Base-by-base conservation (phyloP, 2,113 vertebrate genomes). In the Erinaceus europaeus region DNA sequence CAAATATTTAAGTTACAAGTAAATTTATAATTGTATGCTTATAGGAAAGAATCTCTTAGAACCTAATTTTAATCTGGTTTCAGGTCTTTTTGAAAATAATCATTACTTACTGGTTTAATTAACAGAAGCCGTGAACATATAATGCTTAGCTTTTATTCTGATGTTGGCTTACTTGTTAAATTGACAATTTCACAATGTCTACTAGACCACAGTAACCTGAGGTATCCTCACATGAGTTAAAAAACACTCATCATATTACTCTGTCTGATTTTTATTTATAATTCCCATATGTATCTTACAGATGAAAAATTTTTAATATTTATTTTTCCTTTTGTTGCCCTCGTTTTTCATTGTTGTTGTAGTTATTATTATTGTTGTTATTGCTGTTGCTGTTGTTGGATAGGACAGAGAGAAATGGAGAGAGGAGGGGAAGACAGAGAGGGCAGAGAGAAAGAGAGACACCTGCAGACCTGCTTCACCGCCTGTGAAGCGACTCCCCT, bases 1-100 rank as follows among this genome's bases (percentile, higher is more conserved):
- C 93, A 72, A 78, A 17, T 93, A 71, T 90, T 86, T n/a, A 62
- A 91, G 72, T 82, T 71, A 81, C 93, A 85, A 44, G 48, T 42
- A 72, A 76, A 29, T 78, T 36, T 29, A 15, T 64, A 91, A 76
- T 55, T 12, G 14, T 21, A 0, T 4, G 10, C 79, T 91, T 94
- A 48, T 64, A 80, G 75, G 44, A 87, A 80, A 48, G 44, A 80
- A 27, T 0, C 46, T 48, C 48, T 53, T 80, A 82, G 88, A 91
- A 87, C 13, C 89, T 46, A 72, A 76, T 1, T 3, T 78, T 85
- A 90, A 93, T 89, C 67, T 62, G 72, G 1, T 85, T 89, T 42
- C 59, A 76, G 13, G 0, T 57, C 23, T 3, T 82, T 85, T 85
- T 73, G 36, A 72, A 46, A 92, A 68, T 82, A 90, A 73, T 34